Percentiles rank a stretch among this genome's conserved stretches.
Evolutionary conservation across 2,888 invertebrate genomes (phyloP).

Genomic region (Byasa hedistus): DNA sequence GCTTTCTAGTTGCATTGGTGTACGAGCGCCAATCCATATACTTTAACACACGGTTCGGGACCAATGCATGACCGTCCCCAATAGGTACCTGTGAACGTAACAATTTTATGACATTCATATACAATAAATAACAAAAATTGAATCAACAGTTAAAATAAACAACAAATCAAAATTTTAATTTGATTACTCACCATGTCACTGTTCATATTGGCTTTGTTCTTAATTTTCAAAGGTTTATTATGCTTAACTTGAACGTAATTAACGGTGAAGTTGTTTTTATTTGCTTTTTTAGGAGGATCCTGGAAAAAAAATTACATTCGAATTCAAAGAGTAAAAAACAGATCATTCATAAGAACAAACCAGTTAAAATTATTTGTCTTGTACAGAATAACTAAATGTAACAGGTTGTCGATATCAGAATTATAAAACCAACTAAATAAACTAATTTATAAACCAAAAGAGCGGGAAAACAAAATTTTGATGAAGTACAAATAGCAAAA

Average conservation of each 20-base stretch:
- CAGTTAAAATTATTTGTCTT: too few species aligned
- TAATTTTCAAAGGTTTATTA: conserved; percentile 30
- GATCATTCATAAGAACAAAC: too few species aligned
- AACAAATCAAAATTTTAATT: neutral
- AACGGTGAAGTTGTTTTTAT: conserved; percentile 7
- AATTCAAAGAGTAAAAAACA: too few species aligned
- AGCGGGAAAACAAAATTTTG: too few species aligned
- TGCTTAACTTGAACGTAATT: conserved; percentile 5
- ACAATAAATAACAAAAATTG: neutral
- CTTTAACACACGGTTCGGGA: conserved; percentile 50
- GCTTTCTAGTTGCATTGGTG: conserved; percentile 71
- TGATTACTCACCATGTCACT: neutral
- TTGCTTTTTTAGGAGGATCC: conserved; percentile 14
- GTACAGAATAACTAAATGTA: too few species aligned
- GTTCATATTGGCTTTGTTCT: conserved; percentile 24
- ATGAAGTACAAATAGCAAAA: too few species aligned
- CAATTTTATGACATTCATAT: neutral
- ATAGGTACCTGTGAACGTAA: neutral
- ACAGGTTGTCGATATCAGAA: too few species aligned
- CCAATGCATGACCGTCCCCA: conserved; percentile 39
- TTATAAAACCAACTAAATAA: too few species aligned
- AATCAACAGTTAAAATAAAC: neutral
- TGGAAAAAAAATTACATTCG: neutral
- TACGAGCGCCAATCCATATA: conserved; percentile 75
- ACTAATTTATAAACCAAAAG: too few species aligned